These are phyloP conservation scores for Muraenolepis orangiensis DNA, from an alignment of 2,797 vertebrate genomes.

Conservation along the genomic window DNA sequence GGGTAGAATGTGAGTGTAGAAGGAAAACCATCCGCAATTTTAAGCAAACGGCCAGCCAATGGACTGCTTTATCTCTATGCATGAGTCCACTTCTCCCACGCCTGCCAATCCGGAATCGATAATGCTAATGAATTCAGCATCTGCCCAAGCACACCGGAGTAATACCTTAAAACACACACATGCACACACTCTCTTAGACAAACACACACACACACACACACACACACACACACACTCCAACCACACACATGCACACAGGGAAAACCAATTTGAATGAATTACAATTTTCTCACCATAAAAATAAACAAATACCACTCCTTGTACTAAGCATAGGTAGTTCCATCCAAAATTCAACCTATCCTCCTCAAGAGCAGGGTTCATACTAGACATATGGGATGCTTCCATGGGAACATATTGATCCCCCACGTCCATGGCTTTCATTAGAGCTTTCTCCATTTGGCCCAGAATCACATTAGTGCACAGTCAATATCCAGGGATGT, in stretches of 20 bases:
- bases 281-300: background rate
- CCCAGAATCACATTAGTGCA: slow-evolving; percentile 12
- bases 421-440: background rate
- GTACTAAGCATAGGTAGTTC: background rate
- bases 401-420: background rate
- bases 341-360: background rate
- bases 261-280: background rate
- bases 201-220: too few species aligned
- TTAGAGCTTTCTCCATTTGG: slow-evolving; percentile 15
- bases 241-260: background rate
- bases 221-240: background rate
- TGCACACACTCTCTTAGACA: too few species aligned
- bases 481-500: slow-evolving; percentile 7
- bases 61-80: slow-evolving; percentile 36
- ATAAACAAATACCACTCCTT: background rate
- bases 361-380: background rate
- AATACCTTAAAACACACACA: background rate
- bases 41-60: slow-evolving; percentile 12
- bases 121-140: background rate
- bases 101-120: slow-evolving; percentile 28
- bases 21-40: slow-evolving; percentile 22
- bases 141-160: background rate
- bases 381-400: background rate
- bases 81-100: slow-evolving; percentile 33
- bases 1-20: background rate